Conservation (phyloP, 2,888 invertebrate genomes). For the Sphaerophoria rueppellii region DNA sequence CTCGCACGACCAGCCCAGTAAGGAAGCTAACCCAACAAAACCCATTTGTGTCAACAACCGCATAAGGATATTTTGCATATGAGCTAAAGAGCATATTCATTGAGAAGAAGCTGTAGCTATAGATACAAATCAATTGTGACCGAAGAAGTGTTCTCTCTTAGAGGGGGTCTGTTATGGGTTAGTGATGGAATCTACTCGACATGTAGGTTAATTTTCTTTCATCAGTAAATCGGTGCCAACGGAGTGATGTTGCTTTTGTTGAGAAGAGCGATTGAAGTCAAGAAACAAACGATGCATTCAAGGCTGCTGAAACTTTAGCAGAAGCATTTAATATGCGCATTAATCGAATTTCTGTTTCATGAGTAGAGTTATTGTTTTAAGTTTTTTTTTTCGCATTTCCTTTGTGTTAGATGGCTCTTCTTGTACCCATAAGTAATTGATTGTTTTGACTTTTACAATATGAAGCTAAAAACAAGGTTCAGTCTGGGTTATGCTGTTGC, state of each 20-base stretch:
- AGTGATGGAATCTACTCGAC: not conserved
- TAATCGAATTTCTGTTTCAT: slow-evolving; percentile 34
- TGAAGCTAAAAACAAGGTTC: too few relatives aligned
- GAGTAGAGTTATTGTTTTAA: slow-evolving; percentile 16
- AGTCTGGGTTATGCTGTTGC: too few relatives aligned
- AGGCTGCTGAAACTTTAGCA: slow-evolving; percentile 14
- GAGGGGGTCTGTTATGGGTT: not conserved
- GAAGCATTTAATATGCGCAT: slow-evolving; percentile 42
- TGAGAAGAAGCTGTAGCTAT: not conserved
- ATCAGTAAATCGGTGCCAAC: slow-evolving; percentile 17
- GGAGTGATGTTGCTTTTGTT: not conserved
- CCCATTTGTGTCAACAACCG: slow-evolving; percentile 55
- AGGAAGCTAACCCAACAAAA: not conserved
- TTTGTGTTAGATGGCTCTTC: slow-evolving; percentile 22
- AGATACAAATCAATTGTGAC: slow-evolving; percentile 54
- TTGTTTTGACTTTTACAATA: too few relatives aligned
- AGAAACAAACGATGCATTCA: slow-evolving; percentile 53
- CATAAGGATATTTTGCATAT: slow-evolving; percentile 13
- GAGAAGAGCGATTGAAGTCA: slow-evolving; percentile 14
- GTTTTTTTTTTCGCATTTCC: not conserved
- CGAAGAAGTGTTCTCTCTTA: slow-evolving; percentile 29
- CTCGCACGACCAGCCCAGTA: slow-evolving; percentile 9
- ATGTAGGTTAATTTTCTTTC: slow-evolving; percentile 15
- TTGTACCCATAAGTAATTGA: not conserved
- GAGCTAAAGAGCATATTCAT: not conserved